Evolutionary conservation across 2,113 vertebrate genomes (phyloP), one percentile per base, ranked within the genome.

Genomic region (Eupsittula cactorum): DNA sequence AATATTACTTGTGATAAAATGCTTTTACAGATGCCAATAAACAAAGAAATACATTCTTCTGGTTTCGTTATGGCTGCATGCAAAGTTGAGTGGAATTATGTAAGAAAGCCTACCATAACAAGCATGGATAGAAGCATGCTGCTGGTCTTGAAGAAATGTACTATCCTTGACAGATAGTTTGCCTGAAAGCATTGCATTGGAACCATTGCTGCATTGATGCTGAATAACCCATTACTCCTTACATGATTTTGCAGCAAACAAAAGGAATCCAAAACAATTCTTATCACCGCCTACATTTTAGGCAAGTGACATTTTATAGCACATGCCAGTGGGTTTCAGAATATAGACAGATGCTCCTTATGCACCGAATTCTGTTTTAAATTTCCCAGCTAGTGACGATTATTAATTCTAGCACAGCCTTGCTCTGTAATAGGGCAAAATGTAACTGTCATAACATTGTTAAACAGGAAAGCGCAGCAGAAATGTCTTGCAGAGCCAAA

Each of bases 1-100:
- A 95, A 95, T 88, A 95, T 88, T 96, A 87, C 53, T 90, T 68
- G 64, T 70, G 80, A 91, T 82, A 29, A 97, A 97, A 93, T 70
- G 59, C 69, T 92, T 82, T 96, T 91, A 79, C 35, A 37, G 31
- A 84, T 88, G 79, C 37, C 95, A 97, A 95, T 95, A 96, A 97
- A 87, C 41, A 94, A 88, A 88, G 62, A 94, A 95, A 95, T 35
- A 85, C 9, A 79, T 92, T 74, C 44, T 60, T 68, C 74, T 47
- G 10, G 9, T 88, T 96, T 96, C 55, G 20, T 83, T 92, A 68
- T 5, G 13, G 83, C 67, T 84, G 79, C 86, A 69, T 35, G 27
- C 70, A 89, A 95, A 94, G 35, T 39, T 24, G 19, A 64, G 35
- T 50, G n/a, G 50, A 83, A 69, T 79, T 78, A 24, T 4, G 33